Conservation (phyloP, 1,140 invertebrate genomes). For the Cardiocondyla obscurior region DNA sequence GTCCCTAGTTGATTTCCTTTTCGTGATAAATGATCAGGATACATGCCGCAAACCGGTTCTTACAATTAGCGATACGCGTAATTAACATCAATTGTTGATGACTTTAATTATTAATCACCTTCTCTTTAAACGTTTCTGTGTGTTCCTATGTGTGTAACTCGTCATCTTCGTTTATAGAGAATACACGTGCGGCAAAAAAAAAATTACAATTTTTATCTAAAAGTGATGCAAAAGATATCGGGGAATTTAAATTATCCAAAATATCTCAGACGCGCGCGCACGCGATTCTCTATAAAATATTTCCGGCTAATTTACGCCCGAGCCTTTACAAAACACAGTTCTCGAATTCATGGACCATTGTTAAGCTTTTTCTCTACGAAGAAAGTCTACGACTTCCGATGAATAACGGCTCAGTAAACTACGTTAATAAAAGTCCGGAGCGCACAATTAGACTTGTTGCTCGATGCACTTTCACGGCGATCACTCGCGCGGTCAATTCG, state of each 20-base stretch:
- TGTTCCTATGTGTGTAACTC: slow-evolving; percentile 41
- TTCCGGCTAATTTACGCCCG: background rate
- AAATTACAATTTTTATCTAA: background rate
- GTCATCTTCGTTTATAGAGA: background rate
- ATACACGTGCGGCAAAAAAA: background rate
- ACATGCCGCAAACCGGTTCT: slow-evolving; percentile 19
- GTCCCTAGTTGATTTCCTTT: slow-evolving; percentile 21
- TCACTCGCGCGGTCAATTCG: slow-evolving; percentile 44
- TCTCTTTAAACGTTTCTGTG: slow-evolving; percentile 12
- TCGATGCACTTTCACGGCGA: slow-evolving; percentile 52
- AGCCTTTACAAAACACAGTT: background rate
- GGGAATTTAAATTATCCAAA: background rate
- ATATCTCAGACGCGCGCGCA: too few species aligned
- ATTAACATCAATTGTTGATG: slow-evolving; percentile 18
- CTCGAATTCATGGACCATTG: background rate
- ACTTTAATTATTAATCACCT: slow-evolving; percentile 42
- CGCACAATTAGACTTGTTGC: slow-evolving; percentile 55
- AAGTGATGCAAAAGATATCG: background rate
- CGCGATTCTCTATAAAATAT: background rate
- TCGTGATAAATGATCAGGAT: slow-evolving; percentile 20
- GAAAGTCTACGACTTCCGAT: slow-evolving; percentile 44
- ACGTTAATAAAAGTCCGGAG: slow-evolving; percentile 37
- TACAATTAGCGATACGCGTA: slow-evolving; percentile 9
- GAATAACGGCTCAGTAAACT: slow-evolving; percentile 5
- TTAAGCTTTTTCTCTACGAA: slow-evolving; percentile 10